These are phyloP conservation scores for Clarias pachynema DNA, from an alignment of 2,797 vertebrate species.

Conservation along the genomic window DNA sequence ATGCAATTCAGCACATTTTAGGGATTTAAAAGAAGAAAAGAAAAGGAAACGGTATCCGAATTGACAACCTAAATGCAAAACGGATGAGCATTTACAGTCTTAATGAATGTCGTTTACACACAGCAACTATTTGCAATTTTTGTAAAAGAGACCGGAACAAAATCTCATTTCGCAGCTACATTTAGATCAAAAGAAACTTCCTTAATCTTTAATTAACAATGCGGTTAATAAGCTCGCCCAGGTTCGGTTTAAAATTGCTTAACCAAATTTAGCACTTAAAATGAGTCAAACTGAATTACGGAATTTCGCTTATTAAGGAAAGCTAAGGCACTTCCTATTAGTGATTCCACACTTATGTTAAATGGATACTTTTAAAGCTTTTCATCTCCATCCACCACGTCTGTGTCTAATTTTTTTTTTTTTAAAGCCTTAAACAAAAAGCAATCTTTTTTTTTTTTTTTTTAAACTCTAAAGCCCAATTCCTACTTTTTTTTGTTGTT, in stretches of 20 bases:
- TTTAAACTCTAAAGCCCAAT: too few relatives aligned
- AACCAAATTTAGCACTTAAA: neutral
- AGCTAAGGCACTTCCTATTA: neutral
- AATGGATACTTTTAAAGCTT: neutral
- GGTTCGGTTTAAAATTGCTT: neutral
- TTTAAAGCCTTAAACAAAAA: too few relatives aligned
- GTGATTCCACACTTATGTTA: neutral
- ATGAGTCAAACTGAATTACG: neutral
- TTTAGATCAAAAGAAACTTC: neutral
- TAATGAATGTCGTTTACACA: conserved; percentile 40
- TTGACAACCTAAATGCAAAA: conserved; percentile 14
- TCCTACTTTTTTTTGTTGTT: too few relatives aligned
- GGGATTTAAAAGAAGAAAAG: neutral
- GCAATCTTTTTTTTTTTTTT: too few relatives aligned
- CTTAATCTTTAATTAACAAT: neutral
- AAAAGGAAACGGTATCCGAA: conserved; percentile 20
- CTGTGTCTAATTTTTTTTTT: too few relatives aligned
- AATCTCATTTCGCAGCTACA: conserved; percentile 5
- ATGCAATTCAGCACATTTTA: neutral
- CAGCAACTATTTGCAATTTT: neutral
- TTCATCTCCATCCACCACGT: neutral
- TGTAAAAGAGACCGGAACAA: conserved; percentile 38
- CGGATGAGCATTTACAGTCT: conserved; percentile 31
- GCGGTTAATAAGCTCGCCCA: neutral
- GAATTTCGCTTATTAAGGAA: neutral